These are phyloP conservation scores for Pseudomyrmex pallidus DNA, from an alignment of 1,140 invertebrate genomes.

Conservation along the genomic window DNA sequence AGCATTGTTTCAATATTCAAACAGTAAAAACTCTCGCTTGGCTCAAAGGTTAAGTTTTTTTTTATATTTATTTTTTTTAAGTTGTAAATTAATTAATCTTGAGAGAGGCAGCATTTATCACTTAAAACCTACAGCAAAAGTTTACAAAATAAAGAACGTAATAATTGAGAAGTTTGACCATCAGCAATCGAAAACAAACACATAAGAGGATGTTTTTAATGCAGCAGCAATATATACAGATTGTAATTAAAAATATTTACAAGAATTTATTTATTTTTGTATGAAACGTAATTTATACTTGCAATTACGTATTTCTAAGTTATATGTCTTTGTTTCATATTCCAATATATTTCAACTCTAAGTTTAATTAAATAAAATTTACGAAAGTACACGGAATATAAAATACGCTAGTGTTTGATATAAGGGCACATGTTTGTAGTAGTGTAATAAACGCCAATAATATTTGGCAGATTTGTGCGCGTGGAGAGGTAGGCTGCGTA, in stretches of 20 bases:
- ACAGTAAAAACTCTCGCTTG: background rate
- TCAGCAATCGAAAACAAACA: too few species aligned
- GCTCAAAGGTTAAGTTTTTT: background rate
- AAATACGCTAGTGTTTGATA: background rate
- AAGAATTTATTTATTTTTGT: background rate
- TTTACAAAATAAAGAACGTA: too few species aligned
- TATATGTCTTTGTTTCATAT: slow-evolving; percentile 1
- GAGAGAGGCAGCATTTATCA: background rate
- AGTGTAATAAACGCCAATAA: slow-evolving; percentile 29
- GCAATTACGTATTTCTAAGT: background rate
- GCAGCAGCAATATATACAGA: background rate
- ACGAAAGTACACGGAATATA: background rate
- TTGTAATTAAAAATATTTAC: background rate
- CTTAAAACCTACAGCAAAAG: too few species aligned
- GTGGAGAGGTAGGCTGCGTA: background rate
- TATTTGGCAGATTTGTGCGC: background rate
- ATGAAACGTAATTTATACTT: background rate
- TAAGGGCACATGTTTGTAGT: too few species aligned
- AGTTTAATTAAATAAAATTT: slow-evolving; percentile 23
- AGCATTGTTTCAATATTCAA: background rate
- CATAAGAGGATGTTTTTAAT: too few species aligned
- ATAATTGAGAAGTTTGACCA: too few species aligned
- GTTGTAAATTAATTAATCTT: background rate
- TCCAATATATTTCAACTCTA: background rate
- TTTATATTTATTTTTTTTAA: background rate